phyloP scores from a whole-genome alignment of 2,797 vertebrate species.

The Gymnoscopelus microlampas region DNA sequence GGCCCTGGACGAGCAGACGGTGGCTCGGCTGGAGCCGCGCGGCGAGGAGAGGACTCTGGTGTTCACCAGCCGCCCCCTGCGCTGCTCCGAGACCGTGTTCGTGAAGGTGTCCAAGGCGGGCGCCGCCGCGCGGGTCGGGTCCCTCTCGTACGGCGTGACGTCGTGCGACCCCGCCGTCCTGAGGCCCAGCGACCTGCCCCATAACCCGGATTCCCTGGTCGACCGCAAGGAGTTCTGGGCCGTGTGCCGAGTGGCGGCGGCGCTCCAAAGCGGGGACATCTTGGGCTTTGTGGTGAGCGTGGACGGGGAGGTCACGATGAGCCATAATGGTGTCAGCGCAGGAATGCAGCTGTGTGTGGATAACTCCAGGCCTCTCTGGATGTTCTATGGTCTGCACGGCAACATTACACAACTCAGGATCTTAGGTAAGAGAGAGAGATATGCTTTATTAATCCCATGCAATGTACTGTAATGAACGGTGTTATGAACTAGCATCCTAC shows the following conservation, averaged over 20 bases:
- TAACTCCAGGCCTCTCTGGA: conserved; percentile 94
- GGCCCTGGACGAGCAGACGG: conserved; percentile 88
- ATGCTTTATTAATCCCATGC: not conserved
- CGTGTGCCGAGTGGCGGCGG: conserved; percentile 83
- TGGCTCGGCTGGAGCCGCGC: conserved; percentile 85
- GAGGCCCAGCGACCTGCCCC: conserved; percentile 88
- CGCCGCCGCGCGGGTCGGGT: conserved; percentile 71
- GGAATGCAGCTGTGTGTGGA: conserved; percentile 93
- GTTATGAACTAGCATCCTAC: too few relatives aligned
- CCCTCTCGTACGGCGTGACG: conserved; percentile 89
- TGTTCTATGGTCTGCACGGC: conserved; percentile 91
- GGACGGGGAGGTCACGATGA: conserved; percentile 90
- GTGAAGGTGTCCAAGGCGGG: conserved; percentile 87
- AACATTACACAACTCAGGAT: conserved; percentile 91
- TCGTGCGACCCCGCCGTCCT: conserved; percentile 89
- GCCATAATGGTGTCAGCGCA: conserved; percentile 86
- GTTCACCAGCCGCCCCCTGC: conserved; percentile 89
- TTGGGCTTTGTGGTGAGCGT: conserved; percentile 88
- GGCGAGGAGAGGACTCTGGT: conserved; percentile 90
- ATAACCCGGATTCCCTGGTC: conserved; percentile 87
- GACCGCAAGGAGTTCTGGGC: conserved; percentile 97
- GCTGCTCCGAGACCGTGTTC: conserved; percentile 88
- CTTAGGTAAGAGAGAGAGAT: conserved; percentile 80
- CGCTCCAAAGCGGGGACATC: conserved; percentile 90
- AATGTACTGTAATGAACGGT: not conserved